Evolutionary conservation across 2,797 vertebrate genomes (phyloP), one percentile per base, ranked within the genome.

Genomic region (Syngnathus acus): DNA sequence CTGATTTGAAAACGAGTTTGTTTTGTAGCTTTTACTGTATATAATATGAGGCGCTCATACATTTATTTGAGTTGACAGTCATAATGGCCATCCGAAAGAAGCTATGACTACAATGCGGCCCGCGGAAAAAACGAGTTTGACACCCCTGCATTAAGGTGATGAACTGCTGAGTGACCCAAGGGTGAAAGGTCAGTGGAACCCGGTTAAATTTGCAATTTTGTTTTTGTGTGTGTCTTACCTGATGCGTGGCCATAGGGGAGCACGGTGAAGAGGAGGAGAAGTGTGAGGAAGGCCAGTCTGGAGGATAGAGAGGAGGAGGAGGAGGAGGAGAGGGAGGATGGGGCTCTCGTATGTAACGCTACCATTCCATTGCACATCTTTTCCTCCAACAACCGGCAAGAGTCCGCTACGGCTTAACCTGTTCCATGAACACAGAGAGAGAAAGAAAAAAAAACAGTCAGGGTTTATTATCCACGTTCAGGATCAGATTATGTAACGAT

Each of bases 311-410:
- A 70, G 61, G 71, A 75, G 14, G 68, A 74, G 65, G 71, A 75
- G 17, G 67, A 74, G 10, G 69, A 75, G 72, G 77, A 74, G 10
- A 68, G 74, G 72, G 77, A 82, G 79, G 84, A 85, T 75, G 26
- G 81, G 76, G 83, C 80, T 87, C 85, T 87, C 79, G 84, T 90
- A 82, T 84, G 85, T 80, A 87, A 89, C 78, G 82, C 88, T 88
- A 87, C 88, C 90, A 92, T 92, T 87, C 90, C 90, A 92, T 91
- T 78, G 86, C 87, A 88, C 91, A 92, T 92, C 84, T 90, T 92
- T 91, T 83, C 89, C 85, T 78, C 83, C 72, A 74, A 83, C 84
- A 61, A 80, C 84, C 86, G 72, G 81, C 64, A 73, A 84, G 83
- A 81, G 78, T 90, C 86, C 84, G 85, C 87, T 88, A 80, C 73